Conservation (phyloP, 2,113 vertebrate genomes). For the Numida meleagris region DNA sequence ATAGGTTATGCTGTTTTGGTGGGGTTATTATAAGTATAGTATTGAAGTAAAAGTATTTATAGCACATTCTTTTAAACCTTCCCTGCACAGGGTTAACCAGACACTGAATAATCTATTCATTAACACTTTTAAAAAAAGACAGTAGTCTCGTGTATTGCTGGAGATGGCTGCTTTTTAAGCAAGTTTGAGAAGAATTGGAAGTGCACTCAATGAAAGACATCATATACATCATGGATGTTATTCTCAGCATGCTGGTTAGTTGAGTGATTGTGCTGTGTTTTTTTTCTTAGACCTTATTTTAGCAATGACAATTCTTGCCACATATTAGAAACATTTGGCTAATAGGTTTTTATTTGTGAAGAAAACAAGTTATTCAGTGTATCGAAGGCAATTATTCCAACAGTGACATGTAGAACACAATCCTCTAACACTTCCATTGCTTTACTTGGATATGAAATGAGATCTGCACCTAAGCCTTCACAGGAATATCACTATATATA, state of each 20-base stretch:
- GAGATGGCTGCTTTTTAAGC: neutral
- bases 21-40: neutral
- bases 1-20: neutral
- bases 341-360: neutral
- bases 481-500: neutral
- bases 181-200: neutral
- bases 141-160: neutral
- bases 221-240: neutral
- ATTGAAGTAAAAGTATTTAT: neutral
- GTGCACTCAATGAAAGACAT: neutral
- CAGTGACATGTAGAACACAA: neutral
- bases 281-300: neutral
- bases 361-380: neutral
- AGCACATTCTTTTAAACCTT: neutral
- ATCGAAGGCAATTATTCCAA: neutral
- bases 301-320: neutral
- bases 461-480: neutral
- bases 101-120: neutral
- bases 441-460: neutral
- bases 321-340: neutral
- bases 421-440: neutral
- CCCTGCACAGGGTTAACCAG: accelerated
- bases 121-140: neutral
- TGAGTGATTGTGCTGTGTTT: neutral
- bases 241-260: neutral